These are phyloP conservation scores for human (Homo sapiens) DNA, from an alignment of 2,113 vertebrate species.

Conservation along the genomic window DNA sequence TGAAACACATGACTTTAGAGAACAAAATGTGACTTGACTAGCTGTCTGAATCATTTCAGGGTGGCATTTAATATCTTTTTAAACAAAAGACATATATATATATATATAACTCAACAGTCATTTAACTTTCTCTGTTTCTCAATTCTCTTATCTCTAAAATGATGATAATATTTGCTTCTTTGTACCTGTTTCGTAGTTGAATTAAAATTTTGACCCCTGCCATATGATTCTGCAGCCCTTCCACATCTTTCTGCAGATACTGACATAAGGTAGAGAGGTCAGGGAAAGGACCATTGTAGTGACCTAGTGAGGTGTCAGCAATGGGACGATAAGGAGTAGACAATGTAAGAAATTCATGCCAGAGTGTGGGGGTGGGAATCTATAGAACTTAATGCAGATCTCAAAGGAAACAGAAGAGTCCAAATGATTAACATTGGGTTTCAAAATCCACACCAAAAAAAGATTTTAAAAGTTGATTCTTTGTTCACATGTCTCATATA, in stretches of 20 bases:
- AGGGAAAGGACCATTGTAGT: not conserved
- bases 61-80: not conserved
- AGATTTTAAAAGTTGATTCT: not conserved
- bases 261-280: not conserved
- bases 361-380: too few species aligned
- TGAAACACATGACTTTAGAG: not conserved
- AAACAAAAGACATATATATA: not conserved
- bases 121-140: not conserved
- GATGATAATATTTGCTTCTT: not conserved
- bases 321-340: not conserved
- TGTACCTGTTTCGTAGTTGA: not conserved
- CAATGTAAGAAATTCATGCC: not conserved
- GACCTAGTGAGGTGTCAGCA: not conserved
- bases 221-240: not conserved
- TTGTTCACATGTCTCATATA: slow-evolving; percentile 8
- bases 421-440: slow-evolving; percentile 50
- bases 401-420: not conserved
- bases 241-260: not conserved
- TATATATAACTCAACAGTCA: not conserved
- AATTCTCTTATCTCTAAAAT: not conserved
- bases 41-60: not conserved
- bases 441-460: slow-evolving; percentile 2
- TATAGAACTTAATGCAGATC: not conserved
- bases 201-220: not conserved
- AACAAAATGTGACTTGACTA: not conserved